Percentiles rank a stretch among this genome's conserved stretches.
These are phyloP conservation scores for Sphecodes monilicornis DNA, from an alignment of 2,888 invertebrate species.

Conservation along the genomic window DNA sequence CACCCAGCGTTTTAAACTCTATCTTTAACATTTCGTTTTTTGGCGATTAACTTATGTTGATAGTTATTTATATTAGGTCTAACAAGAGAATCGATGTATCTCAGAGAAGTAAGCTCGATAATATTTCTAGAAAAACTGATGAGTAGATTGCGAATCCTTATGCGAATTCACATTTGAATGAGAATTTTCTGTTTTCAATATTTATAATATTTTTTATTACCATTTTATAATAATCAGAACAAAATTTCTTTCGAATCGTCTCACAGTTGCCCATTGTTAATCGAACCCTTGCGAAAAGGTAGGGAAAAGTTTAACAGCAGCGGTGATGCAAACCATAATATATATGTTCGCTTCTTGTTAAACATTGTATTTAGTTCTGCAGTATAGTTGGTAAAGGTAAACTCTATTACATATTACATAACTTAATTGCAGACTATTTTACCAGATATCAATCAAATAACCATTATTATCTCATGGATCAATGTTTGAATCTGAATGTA, in stretches of 20 bases:
- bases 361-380: no score
- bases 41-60: not conserved
- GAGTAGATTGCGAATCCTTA: not conserved
- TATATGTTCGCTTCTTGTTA: no score
- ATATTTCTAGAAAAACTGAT: not conserved
- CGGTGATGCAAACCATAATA: no score
- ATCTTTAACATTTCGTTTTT: not conserved
- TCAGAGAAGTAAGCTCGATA: constrained; percentile 9
- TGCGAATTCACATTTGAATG: not conserved
- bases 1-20: not conserved
- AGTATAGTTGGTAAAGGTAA: no score
- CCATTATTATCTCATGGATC: no score
- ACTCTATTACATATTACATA: no score
- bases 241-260: not conserved
- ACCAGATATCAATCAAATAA: no score
- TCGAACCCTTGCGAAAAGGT: no score
- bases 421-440: no score
- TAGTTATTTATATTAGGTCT: not conserved
- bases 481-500: no score
- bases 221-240: not conserved
- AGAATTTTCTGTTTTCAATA: not conserved
- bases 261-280: no score
- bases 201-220: not conserved
- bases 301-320: no score
- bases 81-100: not conserved